These are phyloP conservation scores for Stegodyphus mimosarum DNA, from an alignment of 1,140 invertebrate species.

Conservation along the genomic window DNA sequence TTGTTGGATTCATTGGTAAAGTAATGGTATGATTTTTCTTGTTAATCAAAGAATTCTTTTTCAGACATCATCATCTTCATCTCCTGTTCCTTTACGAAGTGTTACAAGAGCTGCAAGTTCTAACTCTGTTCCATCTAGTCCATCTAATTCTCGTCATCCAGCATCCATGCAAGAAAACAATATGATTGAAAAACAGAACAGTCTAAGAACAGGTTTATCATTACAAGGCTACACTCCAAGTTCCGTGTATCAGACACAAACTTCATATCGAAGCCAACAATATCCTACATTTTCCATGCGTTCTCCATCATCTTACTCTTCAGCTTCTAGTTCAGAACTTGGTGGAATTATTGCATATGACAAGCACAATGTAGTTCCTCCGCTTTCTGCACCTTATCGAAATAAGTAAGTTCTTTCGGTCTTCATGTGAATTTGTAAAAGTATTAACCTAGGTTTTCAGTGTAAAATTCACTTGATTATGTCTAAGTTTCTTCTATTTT, in stretches of 20 bases:
- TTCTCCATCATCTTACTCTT: constrained; percentile 26
- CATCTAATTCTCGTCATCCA: constrained; percentile 35
- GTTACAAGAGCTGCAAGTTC: constrained; percentile 62
- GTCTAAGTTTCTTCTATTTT: too few relatives aligned
- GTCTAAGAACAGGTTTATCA: neutral
- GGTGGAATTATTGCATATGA: neutral
- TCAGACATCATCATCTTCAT: constrained; percentile 42
- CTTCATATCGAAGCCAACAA: constrained; percentile 68
- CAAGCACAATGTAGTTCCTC: neutral
- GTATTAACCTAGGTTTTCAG: too few relatives aligned
- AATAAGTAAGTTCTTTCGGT: constrained; percentile 30
- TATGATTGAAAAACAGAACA: neutral
- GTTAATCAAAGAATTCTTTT: neutral
- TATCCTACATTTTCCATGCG: constrained; percentile 65
- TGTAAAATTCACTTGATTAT: too few relatives aligned
- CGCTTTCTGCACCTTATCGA: constrained; percentile 39
- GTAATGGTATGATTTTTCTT: too few relatives aligned
- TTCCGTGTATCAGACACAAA: constrained; percentile 67
- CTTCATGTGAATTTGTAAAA: too few relatives aligned
- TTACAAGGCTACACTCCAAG: constrained; percentile 68
- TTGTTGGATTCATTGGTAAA: too few relatives aligned
- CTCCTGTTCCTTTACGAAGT: constrained; percentile 24
- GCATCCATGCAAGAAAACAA: neutral
- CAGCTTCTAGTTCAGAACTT: constrained; percentile 24
- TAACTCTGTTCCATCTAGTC: constrained; percentile 59